Conservation (phyloP, 2,888 invertebrate genomes). For the Luffia ferchaultella region DNA sequence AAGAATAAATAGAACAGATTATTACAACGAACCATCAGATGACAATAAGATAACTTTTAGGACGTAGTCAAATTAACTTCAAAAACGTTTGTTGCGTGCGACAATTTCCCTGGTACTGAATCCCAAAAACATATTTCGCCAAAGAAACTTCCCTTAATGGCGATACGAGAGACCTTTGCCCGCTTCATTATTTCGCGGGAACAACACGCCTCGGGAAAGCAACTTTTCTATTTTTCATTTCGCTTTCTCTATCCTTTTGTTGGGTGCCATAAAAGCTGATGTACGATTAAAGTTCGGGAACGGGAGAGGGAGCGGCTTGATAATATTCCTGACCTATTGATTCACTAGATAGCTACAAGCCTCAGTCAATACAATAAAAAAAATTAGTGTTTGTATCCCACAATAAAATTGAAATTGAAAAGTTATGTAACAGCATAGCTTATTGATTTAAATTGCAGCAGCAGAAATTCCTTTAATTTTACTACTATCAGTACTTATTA, state of each 20-base stretch:
- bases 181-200: constrained; percentile 7
- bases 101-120: not conserved
- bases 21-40: constrained; percentile 1
- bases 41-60: not conserved
- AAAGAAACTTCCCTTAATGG: constrained; percentile 7
- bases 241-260: constrained; percentile 19
- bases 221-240: constrained; percentile 28
- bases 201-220: constrained; percentile 6
- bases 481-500: too few species aligned
- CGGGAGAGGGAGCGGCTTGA: not conserved
- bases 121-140: constrained; percentile 6
- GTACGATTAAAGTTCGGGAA: constrained; percentile 38
- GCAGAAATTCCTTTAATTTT: too few species aligned
- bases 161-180: constrained; percentile 4
- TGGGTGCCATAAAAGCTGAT: constrained; percentile 29
- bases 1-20: not conserved
- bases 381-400: too few species aligned
- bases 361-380: too few species aligned
- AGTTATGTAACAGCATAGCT: too few species aligned
- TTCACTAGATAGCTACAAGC: not conserved
- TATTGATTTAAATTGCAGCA: too few species aligned
- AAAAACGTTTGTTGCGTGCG: constrained; percentile 3
- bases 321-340: not conserved
- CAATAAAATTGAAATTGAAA: too few species aligned
- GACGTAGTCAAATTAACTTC: constrained; percentile 9